Base-by-base conservation (phyloP, 2,797 vertebrate genomes). In the Oceanodroma leucorhoa region DNA sequence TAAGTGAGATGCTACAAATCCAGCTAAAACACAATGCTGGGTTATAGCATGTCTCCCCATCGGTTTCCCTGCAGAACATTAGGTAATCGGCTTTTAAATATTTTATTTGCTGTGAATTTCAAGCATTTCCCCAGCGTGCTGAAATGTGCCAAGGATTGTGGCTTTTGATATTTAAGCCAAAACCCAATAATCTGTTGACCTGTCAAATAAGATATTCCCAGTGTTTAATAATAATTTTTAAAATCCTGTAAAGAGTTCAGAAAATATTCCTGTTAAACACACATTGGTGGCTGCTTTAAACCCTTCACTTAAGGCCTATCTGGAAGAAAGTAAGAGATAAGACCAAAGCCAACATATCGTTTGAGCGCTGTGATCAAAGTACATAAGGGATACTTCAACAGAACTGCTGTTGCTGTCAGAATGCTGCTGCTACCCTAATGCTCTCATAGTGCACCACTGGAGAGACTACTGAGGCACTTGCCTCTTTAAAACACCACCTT, bases 51-150 rank as follows among this genome's bases (percentile, higher is more conserved):
- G 40, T 13, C 19, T 87, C 20, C 14, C 60, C 81, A 67, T 40
- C 23, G 16, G 19, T 45, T 84, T 90, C 54, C 34, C 38, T 90
- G 78, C 17, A 94, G 87, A 94, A 94, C 76, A 79, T 94, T 79
- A 88, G 81, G 45, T 78, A 95, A 96, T 93, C 29, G 4, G 43
- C 51, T 94, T 94, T 93, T 94, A 85, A 95, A 93, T 94, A 90
- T 87, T 96, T 96, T 65, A 94, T 94, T 95, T 96, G 82, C 89
- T 83, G 51, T 81, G 95, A 93, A 92, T 97, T 92, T 96, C 83
- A 92, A 81, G 79, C 71, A 70, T 96, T 95, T 84, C 22, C 54
- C 48, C 17, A 57, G 51, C 0, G 0, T 51, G 53, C 29, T 91
- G 70, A 96, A 94, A 92, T 57, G 22, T 88, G 93, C 53, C 87